phyloP scores from a whole-genome alignment of 2,113 vertebrate species.

The Salvator merianae region DNA sequence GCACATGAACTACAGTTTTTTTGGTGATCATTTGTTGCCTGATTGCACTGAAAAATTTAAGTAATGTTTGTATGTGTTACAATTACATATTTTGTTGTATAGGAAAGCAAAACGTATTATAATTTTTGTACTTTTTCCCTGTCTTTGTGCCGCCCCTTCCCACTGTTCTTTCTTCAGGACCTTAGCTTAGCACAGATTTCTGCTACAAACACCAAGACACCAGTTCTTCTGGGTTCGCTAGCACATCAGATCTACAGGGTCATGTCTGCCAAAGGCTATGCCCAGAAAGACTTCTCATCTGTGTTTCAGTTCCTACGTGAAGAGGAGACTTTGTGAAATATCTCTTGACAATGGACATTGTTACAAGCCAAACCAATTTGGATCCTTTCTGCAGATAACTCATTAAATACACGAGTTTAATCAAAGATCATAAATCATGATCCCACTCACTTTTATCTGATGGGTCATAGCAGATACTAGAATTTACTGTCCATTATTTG shows the following conservation, averaged over 20 bases:
- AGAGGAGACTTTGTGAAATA: conserved; percentile 85
- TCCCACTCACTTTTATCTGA: conserved; percentile 46
- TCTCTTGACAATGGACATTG: conserved; percentile 46
- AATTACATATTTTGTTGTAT: too few species aligned
- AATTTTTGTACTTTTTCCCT: background rate
- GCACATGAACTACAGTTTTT: too few species aligned
- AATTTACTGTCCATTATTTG: conserved; percentile 48
- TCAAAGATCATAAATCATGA: conserved; percentile 54
- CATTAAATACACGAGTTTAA: conserved; percentile 57
- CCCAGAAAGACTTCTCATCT: conserved; percentile 95
- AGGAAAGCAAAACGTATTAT: background rate
- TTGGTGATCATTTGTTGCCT: too few species aligned
- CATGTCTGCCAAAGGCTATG: conserved; percentile 96
- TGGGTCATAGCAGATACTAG: conserved; percentile 43
- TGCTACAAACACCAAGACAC: conserved; percentile 92
- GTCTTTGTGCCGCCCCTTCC: background rate
- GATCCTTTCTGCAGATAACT: conserved; percentile 37
- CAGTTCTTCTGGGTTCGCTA: conserved; percentile 88
- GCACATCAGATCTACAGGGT: conserved; percentile 96
- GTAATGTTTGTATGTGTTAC: too few species aligned
- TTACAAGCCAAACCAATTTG: conserved; percentile 51
- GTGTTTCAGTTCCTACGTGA: conserved; percentile 98
- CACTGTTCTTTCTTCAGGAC: conserved; percentile 78
- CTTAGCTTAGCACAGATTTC: conserved; percentile 94
- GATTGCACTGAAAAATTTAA: too few species aligned